Evolutionary conservation across 2,888 invertebrate genomes (phyloP), one percentile per base, ranked within the genome.

Genomic region (Leptodirus hochenwartii): DNA sequence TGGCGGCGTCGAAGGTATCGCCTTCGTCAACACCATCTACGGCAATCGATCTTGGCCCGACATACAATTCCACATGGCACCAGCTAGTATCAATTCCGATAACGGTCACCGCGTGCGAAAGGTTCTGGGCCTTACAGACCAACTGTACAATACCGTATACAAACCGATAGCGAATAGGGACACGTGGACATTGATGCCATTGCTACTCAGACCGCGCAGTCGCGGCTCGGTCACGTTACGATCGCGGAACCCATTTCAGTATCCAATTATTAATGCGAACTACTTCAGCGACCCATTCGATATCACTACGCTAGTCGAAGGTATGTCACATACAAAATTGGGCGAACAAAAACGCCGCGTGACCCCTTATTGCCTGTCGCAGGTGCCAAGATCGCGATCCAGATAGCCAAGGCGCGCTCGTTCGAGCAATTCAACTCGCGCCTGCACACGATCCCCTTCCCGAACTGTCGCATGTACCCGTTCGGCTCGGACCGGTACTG

Each of bases 1-100:
- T 1, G 85, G 87, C 2, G 88, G 87, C 0, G 73, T 88, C 4
- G 88, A 88, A 57, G 85, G 82, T 0, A 58, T 87, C 30, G 87
- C 79, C 2, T 88, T 87, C 51, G 74, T 88, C 1, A 81, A 81
- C 41, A 85, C 88, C 0, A 75, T 72, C 36, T 80, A 71, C 41
- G 84, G 82, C 1, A 87, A 87, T 44, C 59, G 61, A 27, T 69
- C 76, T 2, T 82, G 80, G 69, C 88, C 88, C 0, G 88, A 90
- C 43, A 73, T 90, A 25, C 85, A 90, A 44, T 81, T 88, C 43
- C 88, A 90, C 46, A 87, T 90, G 76, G 85, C 87, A 2, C 87
- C 88, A 2, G 84, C 88, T 1, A 81, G 80, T 1, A 73, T 84
- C 22, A 76, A 76, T 33, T 81, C 82, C 0, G 84, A 84, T 46